Evolutionary conservation across 1,140 invertebrate genomes (phyloP), one percentile per base, ranked within the genome.

Genomic region (Anthonomus grandis): DNA sequence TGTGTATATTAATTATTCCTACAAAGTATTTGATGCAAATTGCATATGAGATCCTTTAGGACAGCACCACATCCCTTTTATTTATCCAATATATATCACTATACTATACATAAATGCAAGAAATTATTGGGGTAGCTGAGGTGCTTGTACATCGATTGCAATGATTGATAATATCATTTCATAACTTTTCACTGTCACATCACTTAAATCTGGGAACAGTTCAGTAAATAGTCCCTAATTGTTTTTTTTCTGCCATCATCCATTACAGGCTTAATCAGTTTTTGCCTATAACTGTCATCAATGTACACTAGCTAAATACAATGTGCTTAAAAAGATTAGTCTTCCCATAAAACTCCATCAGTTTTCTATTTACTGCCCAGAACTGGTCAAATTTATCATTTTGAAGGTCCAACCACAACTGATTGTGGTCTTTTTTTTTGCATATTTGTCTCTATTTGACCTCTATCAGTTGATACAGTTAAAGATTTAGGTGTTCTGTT

Each of bases 371-470:
- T 9, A 98, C 87, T 4, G 91, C 86, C 96, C 97, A 98, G 75
- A 99, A 99, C 74, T 98, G 95, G 75, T 99, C 95, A 78, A 98
- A 99, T 78, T 96, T 97, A 92, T 90, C 93, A 81, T 98, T 96
- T 70, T 89, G 82, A 56, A 99, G 74, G 19, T 95, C 95, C 34
- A 89, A 79, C 95, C 95, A 99, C 4, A 99, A 77, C 65, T 97
- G 93, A 75, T 91, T 94, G 70, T 98, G 95, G 69, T 99, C 96
- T 73, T 96, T 96, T 69, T n/a, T 95, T 95, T 68, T 96, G 93
- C 95, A 99, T 98, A 59, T 81, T 86, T 23, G 91, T 92, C 39
- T 97, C 89, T 9, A 98, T 83, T 74, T 93, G 87, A 4, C 90
- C 86, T 65, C 90, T 81, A 70, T 98, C 95, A 75, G 99, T 99